These are phyloP conservation scores for Silvanus unidentatus DNA, from an alignment of 2,888 invertebrate genomes.

Conservation along the genomic window DNA sequence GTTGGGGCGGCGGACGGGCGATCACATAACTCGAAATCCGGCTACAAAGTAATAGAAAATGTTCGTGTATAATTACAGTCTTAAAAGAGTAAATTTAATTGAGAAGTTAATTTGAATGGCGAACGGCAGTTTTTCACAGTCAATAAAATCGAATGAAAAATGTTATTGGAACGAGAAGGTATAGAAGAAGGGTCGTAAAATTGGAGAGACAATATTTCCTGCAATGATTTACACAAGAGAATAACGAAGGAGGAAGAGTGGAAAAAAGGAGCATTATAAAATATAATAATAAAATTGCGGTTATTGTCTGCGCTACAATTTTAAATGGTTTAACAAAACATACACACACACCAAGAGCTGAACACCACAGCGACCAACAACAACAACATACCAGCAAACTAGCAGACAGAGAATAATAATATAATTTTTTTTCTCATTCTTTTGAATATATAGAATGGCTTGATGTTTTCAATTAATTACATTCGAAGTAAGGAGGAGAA, in stretches of 20 bases:
- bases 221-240: neutral
- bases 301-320: no score
- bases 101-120: conserved; percentile 11
- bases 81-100: conserved; percentile 9
- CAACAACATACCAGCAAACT: neutral
- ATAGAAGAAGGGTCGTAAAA: conserved; percentile 2
- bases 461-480: conserved; percentile 3
- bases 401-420: no score
- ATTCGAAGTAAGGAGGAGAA: neutral
- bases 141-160: conserved; percentile 10
- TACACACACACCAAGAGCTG: no score
- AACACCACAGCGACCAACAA: neutral
- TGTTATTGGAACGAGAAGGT: conserved; percentile 16
- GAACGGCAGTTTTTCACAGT: conserved; percentile 8
- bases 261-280: no score
- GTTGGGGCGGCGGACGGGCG: no score
- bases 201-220: conserved; percentile 2
- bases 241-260: no score
- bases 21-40: no score
- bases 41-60: no score
- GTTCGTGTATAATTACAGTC: no score
- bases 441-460: neutral
- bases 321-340: no score
- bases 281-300: no score
- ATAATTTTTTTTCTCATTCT: no score